Base-by-base conservation (phyloP, 2,888 invertebrate species). In the Ormyrus nitidulus region DNA sequence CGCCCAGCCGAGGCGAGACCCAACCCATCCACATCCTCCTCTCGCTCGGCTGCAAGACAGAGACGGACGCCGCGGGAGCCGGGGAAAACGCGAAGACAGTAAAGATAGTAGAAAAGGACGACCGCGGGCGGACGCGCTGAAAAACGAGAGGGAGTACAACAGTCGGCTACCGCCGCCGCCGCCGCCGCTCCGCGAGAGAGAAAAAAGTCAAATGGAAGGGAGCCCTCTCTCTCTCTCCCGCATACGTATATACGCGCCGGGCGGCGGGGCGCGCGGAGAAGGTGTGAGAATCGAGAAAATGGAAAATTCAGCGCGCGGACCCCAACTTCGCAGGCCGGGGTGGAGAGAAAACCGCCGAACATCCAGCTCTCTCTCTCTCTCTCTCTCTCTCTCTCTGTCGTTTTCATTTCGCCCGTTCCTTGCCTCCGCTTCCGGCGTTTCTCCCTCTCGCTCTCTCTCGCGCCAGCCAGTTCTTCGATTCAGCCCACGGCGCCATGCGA, bases 1-100 rank as follows among this genome's bases (percentile, higher is more conserved):
- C 91, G 92, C 90, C 92, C 92, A 92, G 92, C 91, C 91, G 92
- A 91, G 92, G 92, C 91, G 91, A 92, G 91, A 92, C 91, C 91
- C 92, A 91, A 92, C 92, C 91, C 91, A 91, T 91, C 91, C 90
- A 87, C 90, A 87, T 78, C 72, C 66, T 78, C 69, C 89, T 88
- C 86, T 85, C 48, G 48, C 70, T 19, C 59, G 48, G 48, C 58
- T n/a, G 13, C 48, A 13, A 69, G 69, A 69, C 69, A 69, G 69
- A 56, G 19, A 56, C 56, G 70, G 19, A 19, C 19, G 19, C 19
- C 48, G 59, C 70, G 64, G 44, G 19, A 19, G 53, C 56, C 48
- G 19, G 61, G 49, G 58, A 59, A 10, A 44, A 44, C 61, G 59
- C 19, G 44, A n/a, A 53, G 11, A 13, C 3, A 70, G 13, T 11